These are phyloP conservation scores for Cryptoblepharus egeriae DNA, from an alignment of 2,797 vertebrate species.

Conservation along the genomic window DNA sequence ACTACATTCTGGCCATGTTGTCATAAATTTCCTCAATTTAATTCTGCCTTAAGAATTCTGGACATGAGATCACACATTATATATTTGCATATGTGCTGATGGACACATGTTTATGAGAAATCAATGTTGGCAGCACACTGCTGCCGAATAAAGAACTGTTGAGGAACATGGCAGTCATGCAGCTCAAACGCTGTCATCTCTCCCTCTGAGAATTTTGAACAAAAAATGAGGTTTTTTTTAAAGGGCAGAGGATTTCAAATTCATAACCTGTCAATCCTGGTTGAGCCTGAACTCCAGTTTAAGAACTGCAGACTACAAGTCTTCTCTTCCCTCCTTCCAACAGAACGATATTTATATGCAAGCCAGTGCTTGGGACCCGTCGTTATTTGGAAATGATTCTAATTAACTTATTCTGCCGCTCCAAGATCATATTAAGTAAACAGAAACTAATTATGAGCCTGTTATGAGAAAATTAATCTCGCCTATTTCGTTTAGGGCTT, in stretches of 20 bases:
- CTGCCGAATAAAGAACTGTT: too few species aligned
- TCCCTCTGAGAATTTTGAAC: not conserved
- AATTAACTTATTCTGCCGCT: slow-evolving; percentile 50
- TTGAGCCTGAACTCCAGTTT: not conserved
- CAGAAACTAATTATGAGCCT: slow-evolving; percentile 40
- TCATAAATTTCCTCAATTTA: too few species aligned
- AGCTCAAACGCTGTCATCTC: too few species aligned
- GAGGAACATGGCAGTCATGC: too few species aligned
- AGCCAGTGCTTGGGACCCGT: not conserved
- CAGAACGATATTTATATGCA: slow-evolving; percentile 27
- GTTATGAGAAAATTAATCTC: slow-evolving; percentile 39
- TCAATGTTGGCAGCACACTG: too few species aligned
- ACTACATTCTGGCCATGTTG: too few species aligned
- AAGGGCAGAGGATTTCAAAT: not conserved
- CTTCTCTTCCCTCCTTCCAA: not conserved
- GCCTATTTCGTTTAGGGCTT: not conserved
- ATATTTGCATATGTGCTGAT: too few species aligned
- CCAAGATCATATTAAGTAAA: slow-evolving; percentile 51
- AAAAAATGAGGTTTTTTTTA: not conserved
- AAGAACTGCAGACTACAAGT: not conserved
- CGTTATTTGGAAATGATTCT: slow-evolving; percentile 42
- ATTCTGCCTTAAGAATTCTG: too few species aligned
- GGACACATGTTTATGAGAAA: too few species aligned
- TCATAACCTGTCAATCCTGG: not conserved
- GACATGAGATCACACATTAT: too few species aligned